A percentile compares a stretch with the other conserved stretches of the same genome.
Conservation (phyloP, 2,888 invertebrate genomes). For the Disparrhopalites patrizii region DNA sequence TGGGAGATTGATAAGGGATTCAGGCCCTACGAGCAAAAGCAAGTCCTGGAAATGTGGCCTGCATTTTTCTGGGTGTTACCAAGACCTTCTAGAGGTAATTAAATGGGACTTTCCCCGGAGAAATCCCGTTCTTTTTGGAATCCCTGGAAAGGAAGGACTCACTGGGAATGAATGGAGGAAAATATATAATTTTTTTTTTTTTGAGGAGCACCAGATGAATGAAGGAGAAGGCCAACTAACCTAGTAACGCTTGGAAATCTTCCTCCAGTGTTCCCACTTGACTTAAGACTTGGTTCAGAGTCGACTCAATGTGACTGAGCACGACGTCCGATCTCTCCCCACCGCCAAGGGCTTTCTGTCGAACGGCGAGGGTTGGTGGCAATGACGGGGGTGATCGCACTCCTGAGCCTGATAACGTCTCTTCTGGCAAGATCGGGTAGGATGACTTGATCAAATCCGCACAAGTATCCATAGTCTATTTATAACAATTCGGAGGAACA, state of each 20-base stretch:
- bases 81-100: too few species aligned
- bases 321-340: background rate
- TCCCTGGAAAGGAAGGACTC: too few species aligned
- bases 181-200: too few species aligned
- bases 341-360: too few species aligned
- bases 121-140: too few species aligned
- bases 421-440: constrained; percentile 22
- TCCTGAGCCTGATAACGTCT: background rate
- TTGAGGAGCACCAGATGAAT: too few species aligned
- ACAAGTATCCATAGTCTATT: constrained; percentile 18
- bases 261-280: constrained; percentile 57
- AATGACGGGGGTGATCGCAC: background rate
- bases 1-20: too few species aligned
- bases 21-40: too few species aligned
- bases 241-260: constrained; percentile 63
- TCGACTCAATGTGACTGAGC: constrained; percentile 20
- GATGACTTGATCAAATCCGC: constrained; percentile 16
- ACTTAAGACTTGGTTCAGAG: constrained; percentile 49
- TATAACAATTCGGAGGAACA: constrained; percentile 1
- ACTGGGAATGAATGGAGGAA: too few species aligned
- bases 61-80: too few species aligned
- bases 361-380: background rate
- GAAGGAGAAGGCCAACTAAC: constrained; percentile 53
- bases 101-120: too few species aligned
- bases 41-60: too few species aligned